These are phyloP conservation scores for Poecilus cupreus DNA, from an alignment of 2,888 invertebrate genomes.

Conservation along the genomic window DNA sequence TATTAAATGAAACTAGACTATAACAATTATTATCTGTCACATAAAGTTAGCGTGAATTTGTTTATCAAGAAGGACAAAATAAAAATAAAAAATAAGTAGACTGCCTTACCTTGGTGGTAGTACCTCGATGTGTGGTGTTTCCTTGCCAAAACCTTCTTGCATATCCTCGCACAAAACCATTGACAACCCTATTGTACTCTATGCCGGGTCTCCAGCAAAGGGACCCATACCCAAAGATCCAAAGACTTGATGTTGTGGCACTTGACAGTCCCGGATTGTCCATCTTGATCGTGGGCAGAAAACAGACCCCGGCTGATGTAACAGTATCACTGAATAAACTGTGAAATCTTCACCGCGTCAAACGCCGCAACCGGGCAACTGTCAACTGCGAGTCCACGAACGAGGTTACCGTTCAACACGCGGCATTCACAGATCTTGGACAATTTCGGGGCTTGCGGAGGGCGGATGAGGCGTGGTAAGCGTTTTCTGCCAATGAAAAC, in stretches of 20 bases:
- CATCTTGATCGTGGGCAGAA: neutral
- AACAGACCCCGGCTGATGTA: slow-evolving; percentile 24
- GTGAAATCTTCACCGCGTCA: neutral
- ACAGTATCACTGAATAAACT: neutral
- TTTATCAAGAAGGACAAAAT: slow-evolving; percentile 54
- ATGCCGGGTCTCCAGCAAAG: slow-evolving; percentile 97
- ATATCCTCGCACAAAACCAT: slow-evolving; percentile 90
- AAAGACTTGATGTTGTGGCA: slow-evolving; percentile 72
- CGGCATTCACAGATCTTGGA: neutral
- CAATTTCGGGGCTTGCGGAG: neutral
- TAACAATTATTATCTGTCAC: slow-evolving; percentile 1
- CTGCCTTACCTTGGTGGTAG: slow-evolving; percentile 79
- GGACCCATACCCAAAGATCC: slow-evolving; percentile 98
- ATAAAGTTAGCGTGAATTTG: neutral
- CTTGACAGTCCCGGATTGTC: slow-evolving; percentile 11
- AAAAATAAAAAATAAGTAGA: slow-evolving; percentile 38
- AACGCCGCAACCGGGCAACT: neutral
- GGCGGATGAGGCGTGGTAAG: neutral
- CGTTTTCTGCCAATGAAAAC: neutral
- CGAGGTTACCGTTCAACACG: slow-evolving; percentile 30
- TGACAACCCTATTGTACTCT: slow-evolving; percentile 84
- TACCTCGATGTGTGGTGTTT: slow-evolving; percentile 87
- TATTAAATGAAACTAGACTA: slow-evolving; percentile 19
- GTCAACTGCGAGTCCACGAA: slow-evolving; percentile 25
- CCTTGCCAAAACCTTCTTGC: slow-evolving; percentile 95